These are phyloP conservation scores for Eurois occulta DNA, from an alignment of 2,888 invertebrate species.

Conservation along the genomic window DNA sequence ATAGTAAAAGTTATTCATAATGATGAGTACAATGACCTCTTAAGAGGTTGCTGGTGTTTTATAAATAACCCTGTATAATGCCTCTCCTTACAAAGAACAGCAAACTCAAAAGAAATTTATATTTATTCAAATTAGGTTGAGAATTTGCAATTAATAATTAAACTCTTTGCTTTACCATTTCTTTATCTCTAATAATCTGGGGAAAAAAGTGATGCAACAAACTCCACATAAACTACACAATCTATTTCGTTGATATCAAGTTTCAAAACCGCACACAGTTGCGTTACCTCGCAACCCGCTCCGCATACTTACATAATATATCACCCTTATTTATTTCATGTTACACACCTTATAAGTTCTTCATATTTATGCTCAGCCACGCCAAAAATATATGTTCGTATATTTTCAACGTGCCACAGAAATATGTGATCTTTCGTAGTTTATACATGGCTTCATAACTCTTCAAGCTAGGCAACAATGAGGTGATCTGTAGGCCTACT, in stretches of 20 bases:
- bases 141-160: no score
- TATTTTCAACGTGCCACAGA: conserved; percentile 42
- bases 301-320: not conserved
- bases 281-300: not conserved
- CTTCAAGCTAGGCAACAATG: conserved; percentile 48
- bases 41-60: no score
- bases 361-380: conserved; percentile 51
- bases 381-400: conserved; percentile 49
- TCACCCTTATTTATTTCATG: conserved; percentile 35
- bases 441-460: conserved; percentile 61
- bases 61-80: no score
- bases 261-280: conserved; percentile 14
- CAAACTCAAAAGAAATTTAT: no score
- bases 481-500: conserved; percentile 59
- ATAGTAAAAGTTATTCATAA: no score
- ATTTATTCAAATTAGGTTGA: no score
- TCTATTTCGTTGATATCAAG: not conserved
- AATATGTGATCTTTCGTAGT: conserved; percentile 59
- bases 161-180: no score
- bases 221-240: not conserved
- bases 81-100: no score
- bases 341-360: conserved; percentile 38
- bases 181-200: no score
- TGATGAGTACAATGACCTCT: no score
- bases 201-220: not conserved